Evolutionary conservation across 2,113 vertebrate genomes (phyloP).

Genomic region (Gallinago undulata): DNA sequence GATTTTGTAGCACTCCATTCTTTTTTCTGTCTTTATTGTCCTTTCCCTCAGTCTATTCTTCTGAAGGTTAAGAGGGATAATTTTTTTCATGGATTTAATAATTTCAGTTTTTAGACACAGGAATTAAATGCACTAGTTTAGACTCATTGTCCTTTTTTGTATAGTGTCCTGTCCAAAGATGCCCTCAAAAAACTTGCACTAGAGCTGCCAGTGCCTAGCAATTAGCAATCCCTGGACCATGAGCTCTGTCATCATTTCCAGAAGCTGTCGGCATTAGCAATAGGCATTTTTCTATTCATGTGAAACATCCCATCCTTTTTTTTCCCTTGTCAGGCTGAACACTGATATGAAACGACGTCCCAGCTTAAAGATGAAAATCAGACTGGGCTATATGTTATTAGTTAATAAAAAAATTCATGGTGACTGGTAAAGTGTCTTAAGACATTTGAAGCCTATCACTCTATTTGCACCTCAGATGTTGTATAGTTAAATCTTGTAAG

Average conservation of each 20-base stretch:
- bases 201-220: neutral
- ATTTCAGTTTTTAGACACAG: neutral
- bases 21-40: neutral
- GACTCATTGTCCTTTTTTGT: constrained; percentile 4
- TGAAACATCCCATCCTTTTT: neutral
- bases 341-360: neutral
- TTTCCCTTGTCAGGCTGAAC: neutral
- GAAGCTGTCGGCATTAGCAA: neutral
- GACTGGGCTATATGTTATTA: neutral
- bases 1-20: neutral
- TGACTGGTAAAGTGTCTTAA: neutral
- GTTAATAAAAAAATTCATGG: neutral
- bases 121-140: neutral
- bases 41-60: neutral
- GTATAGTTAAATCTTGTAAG: neutral
- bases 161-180: neutral
- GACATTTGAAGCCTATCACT: neutral
- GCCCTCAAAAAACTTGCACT: neutral
- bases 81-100: constrained; percentile 4
- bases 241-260: neutral
- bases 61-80: neutral
- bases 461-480: neutral
- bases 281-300: neutral
- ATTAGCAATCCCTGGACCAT: constrained; percentile 2
- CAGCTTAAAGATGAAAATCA: neutral